Evolutionary conservation across 2,113 vertebrate genomes (phyloP).

Genomic region (Scomber japonicus): DNA sequence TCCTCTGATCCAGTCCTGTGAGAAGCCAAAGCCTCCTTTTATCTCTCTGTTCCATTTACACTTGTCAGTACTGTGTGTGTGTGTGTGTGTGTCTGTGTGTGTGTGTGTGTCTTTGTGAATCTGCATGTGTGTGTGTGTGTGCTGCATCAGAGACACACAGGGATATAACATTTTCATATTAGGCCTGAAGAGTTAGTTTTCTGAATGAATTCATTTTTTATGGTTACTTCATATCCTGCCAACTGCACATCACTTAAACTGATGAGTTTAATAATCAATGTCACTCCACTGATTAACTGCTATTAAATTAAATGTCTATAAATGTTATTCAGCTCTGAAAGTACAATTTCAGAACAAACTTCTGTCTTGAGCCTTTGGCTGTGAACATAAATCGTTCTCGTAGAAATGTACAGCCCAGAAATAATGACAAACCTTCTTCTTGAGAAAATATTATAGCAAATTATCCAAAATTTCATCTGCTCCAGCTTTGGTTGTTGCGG

Average conservation of each 20-base stretch:
- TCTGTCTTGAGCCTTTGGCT: not conserved
- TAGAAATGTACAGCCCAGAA: not conserved
- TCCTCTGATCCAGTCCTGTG: conserved; percentile 55
- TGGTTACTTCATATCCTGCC: conserved; percentile 14
- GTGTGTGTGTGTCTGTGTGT: conserved; percentile 21
- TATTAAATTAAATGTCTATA: conserved; percentile 1
- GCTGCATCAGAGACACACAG: not conserved
- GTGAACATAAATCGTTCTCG: not conserved
- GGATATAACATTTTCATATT: not conserved
- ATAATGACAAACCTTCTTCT: not conserved
- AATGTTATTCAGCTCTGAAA: conserved; percentile 26
- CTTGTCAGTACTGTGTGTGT: conserved; percentile 25
- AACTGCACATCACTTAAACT: conserved; percentile 22
- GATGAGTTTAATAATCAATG: conserved; percentile 33
- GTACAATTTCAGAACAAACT: too few species aligned
- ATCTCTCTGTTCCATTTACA: conserved; percentile 47
- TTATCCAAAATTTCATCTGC: not conserved
- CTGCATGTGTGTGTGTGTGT: not conserved
- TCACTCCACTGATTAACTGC: conserved; percentile 18
- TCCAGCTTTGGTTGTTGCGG: not conserved
- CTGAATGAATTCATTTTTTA: not conserved
- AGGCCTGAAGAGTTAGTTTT: not conserved
- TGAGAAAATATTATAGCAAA: not conserved
- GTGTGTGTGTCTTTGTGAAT: conserved; percentile 1
- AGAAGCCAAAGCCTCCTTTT: conserved; percentile 55